Conservation (phyloP, 1,140 invertebrate genomes). For the Hylyphantes graminicola region DNA sequence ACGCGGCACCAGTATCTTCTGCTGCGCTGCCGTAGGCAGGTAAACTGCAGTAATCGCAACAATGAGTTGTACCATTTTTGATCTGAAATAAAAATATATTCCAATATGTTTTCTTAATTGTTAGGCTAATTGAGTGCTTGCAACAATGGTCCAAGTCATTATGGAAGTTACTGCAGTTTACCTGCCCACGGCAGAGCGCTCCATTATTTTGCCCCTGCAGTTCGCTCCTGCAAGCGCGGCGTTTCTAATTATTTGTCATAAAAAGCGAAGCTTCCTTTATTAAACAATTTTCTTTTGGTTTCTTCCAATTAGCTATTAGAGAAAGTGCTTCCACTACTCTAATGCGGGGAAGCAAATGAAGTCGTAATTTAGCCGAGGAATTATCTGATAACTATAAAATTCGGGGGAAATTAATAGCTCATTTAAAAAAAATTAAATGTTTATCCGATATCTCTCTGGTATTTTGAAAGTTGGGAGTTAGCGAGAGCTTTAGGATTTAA, state of each 20-base stretch:
- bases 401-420: neutral
- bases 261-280: constrained; percentile 43
- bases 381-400: constrained; percentile 30
- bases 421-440: constrained; percentile 18
- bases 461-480: neutral
- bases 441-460: neutral
- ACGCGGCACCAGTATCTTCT: constrained; percentile 26
- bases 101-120: too few relatives aligned
- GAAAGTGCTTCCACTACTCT: constrained; percentile 12
- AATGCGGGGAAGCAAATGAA: constrained; percentile 9
- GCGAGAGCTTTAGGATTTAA: neutral
- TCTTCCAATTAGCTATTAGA: constrained; percentile 34
- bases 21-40: neutral
- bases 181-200: neutral
- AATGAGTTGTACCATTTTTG: too few relatives aligned
- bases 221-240: neutral
- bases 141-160: too few relatives aligned
- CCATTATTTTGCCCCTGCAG: constrained; percentile 48
- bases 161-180: too few relatives aligned
- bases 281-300: constrained; percentile 16
- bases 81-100: too few relatives aligned
- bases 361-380: constrained; percentile 13
- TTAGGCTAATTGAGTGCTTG: too few relatives aligned
- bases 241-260: constrained; percentile 57
- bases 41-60: neutral